Evolutionary conservation across 1,140 invertebrate species (phyloP), one percentile per base, ranked within the genome.

Genomic region (Holotrichia oblita): DNA sequence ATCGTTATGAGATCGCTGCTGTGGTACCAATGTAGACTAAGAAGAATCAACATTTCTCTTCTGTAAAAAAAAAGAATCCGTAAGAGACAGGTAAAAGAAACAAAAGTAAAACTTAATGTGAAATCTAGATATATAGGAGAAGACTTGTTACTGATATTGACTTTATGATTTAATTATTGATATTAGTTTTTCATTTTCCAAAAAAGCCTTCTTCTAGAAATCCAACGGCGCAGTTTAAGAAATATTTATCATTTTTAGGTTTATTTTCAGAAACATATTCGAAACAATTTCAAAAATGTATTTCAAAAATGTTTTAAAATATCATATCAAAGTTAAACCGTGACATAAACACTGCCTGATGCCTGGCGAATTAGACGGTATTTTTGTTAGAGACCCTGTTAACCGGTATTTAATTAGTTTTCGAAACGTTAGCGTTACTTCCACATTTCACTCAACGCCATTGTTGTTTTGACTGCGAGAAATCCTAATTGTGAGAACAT

Each of bases 341-440:
- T n/a, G n/a, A n/a, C n/a, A n/a, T n/a, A n/a, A n/a, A n/a, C n/a
- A n/a, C n/a, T n/a, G n/a, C n/a, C n/a, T n/a, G n/a, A n/a, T n/a
- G n/a, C n/a, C n/a, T n/a, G n/a, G 24, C n/a, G 61, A 20, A 64
- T 22, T 27, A 24, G 61, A 9, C 61, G 20, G 61, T 64, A 64
- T 64, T 64, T 20, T 22, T 22, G 24, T 22, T 20, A 17, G 61
- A 64, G 22, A 27, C 24, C 20, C 17, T 20, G 20, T 64, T 64
- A 64, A 64, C 24, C 22, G 61, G n/a, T 64, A 22, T 69, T 69
- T 69, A 69, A 69, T 69, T 69, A 69, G 61, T 69, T 69, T 69
- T 69, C 27, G 61, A 2, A 17, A 48, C 10, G 7, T 48, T 14
- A 0, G 20, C 61, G 20, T 69, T 69, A 22, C 22, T 27, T 27